phyloP scores from a whole-genome alignment of 2,113 vertebrate species.

The Columbina picui region DNA sequence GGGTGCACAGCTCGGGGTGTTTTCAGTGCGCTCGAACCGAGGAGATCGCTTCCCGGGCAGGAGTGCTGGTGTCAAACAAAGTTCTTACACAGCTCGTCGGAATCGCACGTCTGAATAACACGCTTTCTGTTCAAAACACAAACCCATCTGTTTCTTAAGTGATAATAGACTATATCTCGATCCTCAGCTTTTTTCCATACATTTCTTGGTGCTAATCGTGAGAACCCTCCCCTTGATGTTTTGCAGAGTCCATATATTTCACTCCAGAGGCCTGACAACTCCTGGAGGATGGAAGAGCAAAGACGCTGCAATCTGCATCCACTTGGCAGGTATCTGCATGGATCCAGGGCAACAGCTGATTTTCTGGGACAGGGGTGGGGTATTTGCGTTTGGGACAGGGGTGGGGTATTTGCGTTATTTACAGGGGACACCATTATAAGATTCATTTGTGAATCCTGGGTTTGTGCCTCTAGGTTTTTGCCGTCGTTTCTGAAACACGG shows the following conservation, averaged over 20 bases:
- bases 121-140: neutral
- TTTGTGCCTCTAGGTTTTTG: neutral
- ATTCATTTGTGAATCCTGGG: neutral
- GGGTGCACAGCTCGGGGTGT: neutral
- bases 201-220: neutral
- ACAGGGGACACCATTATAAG: neutral
- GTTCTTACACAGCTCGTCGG: fast-evolving
- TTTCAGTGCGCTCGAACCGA: fast-evolving
- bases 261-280: neutral
- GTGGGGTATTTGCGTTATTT: fast-evolving
- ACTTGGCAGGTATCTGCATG: neutral
- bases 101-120: fast-evolving
- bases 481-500: neutral
- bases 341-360: neutral
- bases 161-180: fast-evolving
- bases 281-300: neutral
- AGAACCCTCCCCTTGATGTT: neutral
- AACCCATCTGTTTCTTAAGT: neutral
- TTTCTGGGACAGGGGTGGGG: fast-evolving
- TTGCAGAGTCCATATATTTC: neutral
- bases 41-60: neutral
- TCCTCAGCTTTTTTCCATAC: neutral
- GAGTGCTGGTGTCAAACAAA: fast-evolving
- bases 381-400: fast-evolving
- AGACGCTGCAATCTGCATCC: neutral